These are phyloP conservation scores for Amphipyra berbera DNA, from an alignment of 2,888 invertebrate species.

Conservation along the genomic window DNA sequence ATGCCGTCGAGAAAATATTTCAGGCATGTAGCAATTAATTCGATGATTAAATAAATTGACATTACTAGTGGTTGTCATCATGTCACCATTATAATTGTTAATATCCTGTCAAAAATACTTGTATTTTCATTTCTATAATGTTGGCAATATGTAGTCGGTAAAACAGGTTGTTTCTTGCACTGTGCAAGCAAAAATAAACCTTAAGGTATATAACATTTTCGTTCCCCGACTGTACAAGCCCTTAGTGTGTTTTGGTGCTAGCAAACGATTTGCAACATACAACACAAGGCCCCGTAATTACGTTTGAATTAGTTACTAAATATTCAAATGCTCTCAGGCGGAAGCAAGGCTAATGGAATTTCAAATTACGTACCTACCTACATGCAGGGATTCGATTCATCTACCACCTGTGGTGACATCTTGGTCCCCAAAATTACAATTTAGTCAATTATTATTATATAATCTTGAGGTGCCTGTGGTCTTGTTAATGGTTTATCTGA, in stretches of 20 bases:
- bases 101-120: too few relatives aligned
- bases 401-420: slow-evolving; percentile 44
- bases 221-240: too few relatives aligned
- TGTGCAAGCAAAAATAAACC: too few relatives aligned
- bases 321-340: slow-evolving; percentile 60
- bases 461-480: slow-evolving; percentile 2
- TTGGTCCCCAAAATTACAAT: slow-evolving; percentile 36
- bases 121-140: too few relatives aligned
- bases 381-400: slow-evolving; percentile 50
- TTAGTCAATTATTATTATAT: slow-evolving; percentile 25
- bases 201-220: too few relatives aligned
- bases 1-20: too few relatives aligned
- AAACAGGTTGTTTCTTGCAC: too few relatives aligned
- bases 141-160: too few relatives aligned
- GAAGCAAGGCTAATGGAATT: slow-evolving; percentile 66
- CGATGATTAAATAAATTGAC: too few relatives aligned
- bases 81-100: too few relatives aligned
- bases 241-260: slow-evolving; percentile 1
- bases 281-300: slow-evolving; percentile 42
- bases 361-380: slow-evolving; percentile 58
- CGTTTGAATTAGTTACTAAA: slow-evolving; percentile 53
- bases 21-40: too few relatives aligned
- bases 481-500: slow-evolving; percentile 16
- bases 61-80: too few relatives aligned
- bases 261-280: slow-evolving; percentile 18